Evolutionary conservation across 2,113 vertebrate species (phyloP), one percentile per base, ranked within the genome.

Genomic region (Phycodurus eques): DNA sequence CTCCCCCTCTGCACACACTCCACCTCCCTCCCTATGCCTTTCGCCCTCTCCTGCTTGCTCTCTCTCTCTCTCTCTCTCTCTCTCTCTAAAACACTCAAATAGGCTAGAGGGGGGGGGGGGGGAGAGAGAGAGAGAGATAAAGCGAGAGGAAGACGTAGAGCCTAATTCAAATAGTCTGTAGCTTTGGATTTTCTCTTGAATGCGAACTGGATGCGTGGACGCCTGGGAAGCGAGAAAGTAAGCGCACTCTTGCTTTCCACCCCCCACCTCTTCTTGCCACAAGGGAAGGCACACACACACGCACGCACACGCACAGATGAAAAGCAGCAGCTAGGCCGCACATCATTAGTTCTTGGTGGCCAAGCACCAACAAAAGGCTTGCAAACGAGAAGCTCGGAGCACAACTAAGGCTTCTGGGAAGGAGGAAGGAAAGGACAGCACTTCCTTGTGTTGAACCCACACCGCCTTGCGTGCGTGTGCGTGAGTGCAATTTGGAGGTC

Each of bases 291-390:
- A 43, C 49, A 17, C 19, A 20, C 35, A 39, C 35, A 33, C 42
- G 53, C 20, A 62, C 33, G 49, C 22, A 54, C 49, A 56, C 64
- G 14, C 71, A 64, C 62, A 68, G 66, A 72, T 15, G 11, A 56
- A 66, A 47, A 78, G 77, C 65, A 79, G 82, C 72, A 77, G 72
- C 77, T 87, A 87, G 89, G 89, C 89, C 88, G 70, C 88, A 67
- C 88, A 84, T 80, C 90, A 85, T 84, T 85, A 83, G 82, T 88
- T 86, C 87, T 84, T 73, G 80, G 77, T 90, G 83, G 87, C 63
- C 83, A 87, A 84, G 82, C 83, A 74, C 77, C 75, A 85, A 91
- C 88, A 89, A 89, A 88, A 87, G 84, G 71, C 73, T 79, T 74
- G 64, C 70, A 72, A 67, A 73, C 81, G 72, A 73, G 61, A 79